Conservation (phyloP, 2,113 vertebrate species). For the Chunga burmeisteri region DNA sequence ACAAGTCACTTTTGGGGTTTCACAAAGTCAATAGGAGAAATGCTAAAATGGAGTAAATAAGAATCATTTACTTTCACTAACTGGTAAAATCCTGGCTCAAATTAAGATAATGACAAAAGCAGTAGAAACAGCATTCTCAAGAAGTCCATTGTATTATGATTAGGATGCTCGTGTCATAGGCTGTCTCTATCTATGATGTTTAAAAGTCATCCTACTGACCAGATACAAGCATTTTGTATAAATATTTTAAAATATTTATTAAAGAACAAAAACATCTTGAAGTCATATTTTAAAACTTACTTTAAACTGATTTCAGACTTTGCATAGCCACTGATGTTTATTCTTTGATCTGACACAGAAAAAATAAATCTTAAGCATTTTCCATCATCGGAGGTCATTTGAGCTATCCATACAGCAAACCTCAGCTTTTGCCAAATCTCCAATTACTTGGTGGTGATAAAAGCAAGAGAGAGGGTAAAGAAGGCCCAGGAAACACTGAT, state of each 20-base stretch:
- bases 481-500: background rate
- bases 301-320: conserved; percentile 4
- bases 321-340: background rate
- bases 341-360: conserved; percentile 5
- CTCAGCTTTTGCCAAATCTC: conserved; percentile 2
- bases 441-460: background rate
- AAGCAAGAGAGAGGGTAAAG: background rate
- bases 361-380: background rate
- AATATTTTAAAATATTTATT: conserved; percentile 47
- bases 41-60: background rate
- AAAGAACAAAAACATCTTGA: conserved; percentile 11
- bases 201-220: background rate
- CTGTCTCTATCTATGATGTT: background rate
- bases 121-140: background rate
- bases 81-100: background rate
- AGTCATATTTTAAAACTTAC: conserved; percentile 13
- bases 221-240: conserved; percentile 10
- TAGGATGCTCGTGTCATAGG: background rate
- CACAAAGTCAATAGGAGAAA: background rate
- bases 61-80: background rate
- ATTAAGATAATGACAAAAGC: background rate
- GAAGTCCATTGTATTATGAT: background rate
- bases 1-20: background rate
- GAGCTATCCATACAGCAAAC: background rate
- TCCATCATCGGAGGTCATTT: background rate